Evolutionary conservation across 2,113 vertebrate genomes (phyloP).

Genomic region (human (Homo sapiens)): GRCh38 chr3:159203501-159204000

Average conservation of each 20-base stretch:
- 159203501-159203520: neutral
- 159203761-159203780: neutral
- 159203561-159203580: neutral
- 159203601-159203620: neutral
- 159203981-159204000: neutral
- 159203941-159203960: neutral
- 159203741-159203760: neutral
- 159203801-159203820: neutral
- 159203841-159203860: neutral
- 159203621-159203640: neutral
- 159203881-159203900: neutral
- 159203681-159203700: neutral
- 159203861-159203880: neutral
- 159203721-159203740: neutral
- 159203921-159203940: neutral
- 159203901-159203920: neutral
- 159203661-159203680: accelerated
- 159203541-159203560: neutral
- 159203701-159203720: neutral
- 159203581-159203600: neutral
- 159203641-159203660: neutral
- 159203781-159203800: neutral
- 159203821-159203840: neutral
- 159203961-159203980: neutral
- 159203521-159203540: neutral